Evolutionary conservation across 2,888 invertebrate genomes (phyloP).

Genomic region (Trissolcus brochymenae): DNA sequence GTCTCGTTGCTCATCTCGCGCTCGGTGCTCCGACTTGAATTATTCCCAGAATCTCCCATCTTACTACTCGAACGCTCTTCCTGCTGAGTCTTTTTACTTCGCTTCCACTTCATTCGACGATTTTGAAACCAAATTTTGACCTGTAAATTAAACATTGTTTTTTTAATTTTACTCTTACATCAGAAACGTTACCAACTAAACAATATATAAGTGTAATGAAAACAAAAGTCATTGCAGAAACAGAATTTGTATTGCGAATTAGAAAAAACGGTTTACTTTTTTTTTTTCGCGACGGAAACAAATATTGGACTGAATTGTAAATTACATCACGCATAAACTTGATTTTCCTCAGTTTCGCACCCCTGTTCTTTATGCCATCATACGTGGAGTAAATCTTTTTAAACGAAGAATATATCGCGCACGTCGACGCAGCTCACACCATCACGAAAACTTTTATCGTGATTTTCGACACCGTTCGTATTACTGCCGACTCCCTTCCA

Average conservation of each 20-base stretch:
- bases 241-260: too few species aligned
- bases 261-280: too few species aligned
- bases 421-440: slow-evolving; percentile 32
- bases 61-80: slow-evolving; percentile 81
- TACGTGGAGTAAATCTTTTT: slow-evolving; percentile 51
- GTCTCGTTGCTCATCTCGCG: slow-evolving; percentile 63
- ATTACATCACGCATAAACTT: slow-evolving; percentile 45
- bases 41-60: slow-evolving; percentile 74
- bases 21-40: slow-evolving; percentile 59
- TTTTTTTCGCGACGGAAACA: too few species aligned
- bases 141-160: slow-evolving; percentile 77
- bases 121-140: slow-evolving; percentile 99
- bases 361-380: slow-evolving; percentile 52
- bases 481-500: slow-evolving; percentile 49
- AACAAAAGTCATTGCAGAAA: too few species aligned
- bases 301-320: slow-evolving; percentile 7
- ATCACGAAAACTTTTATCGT: slow-evolving; percentile 36
- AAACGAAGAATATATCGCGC: slow-evolving; percentile 51
- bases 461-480: slow-evolving; percentile 55
- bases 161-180: neutral
- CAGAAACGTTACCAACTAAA: neutral
- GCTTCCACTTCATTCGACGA: slow-evolving; percentile 98
- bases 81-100: slow-evolving; percentile 96
- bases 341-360: slow-evolving; percentile 52
- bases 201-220: too few species aligned